phyloP scores from a whole-genome alignment of 2,888 invertebrate genomes.

The Actias luna region DNA sequence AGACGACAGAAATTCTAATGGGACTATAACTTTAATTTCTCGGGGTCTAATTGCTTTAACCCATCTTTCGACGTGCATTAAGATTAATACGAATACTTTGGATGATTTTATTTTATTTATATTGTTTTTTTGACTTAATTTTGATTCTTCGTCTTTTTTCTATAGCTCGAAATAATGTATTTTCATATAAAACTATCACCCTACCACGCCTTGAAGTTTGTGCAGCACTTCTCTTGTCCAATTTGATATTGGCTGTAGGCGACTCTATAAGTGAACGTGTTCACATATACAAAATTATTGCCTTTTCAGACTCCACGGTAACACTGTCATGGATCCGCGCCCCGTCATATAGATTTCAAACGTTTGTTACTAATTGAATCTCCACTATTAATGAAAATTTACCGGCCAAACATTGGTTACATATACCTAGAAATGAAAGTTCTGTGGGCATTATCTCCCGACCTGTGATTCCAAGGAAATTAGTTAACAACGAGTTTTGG shows the following conservation, averaged over 20 bases:
- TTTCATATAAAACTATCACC: too few species aligned
- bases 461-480: neutral
- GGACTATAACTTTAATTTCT: conserved; percentile 6
- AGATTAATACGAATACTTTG: conserved; percentile 7
- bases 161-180: too few species aligned
- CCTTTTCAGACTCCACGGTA: conserved; percentile 27
- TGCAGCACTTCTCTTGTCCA: conserved; percentile 17
- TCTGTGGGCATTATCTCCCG: neutral
- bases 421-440: neutral
- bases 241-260: conserved; percentile 12
- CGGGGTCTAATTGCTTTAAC: conserved; percentile 3
- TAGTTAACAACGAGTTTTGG: neutral
- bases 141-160: too few species aligned
- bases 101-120: neutral
- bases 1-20: conserved; percentile 8
- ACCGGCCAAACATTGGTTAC: neutral
- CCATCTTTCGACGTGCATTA: conserved; percentile 5
- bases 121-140: too few species aligned
- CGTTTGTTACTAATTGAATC: neutral
- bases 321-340: conserved; percentile 28
- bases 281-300: conserved; percentile 16
- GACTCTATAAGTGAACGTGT: neutral
- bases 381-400: neutral
- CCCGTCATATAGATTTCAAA: neutral
- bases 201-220: conserved; percentile 20